Evolutionary conservation across 2,888 invertebrate species (phyloP).

Genomic region (Helicoverpa assulta): DNA sequence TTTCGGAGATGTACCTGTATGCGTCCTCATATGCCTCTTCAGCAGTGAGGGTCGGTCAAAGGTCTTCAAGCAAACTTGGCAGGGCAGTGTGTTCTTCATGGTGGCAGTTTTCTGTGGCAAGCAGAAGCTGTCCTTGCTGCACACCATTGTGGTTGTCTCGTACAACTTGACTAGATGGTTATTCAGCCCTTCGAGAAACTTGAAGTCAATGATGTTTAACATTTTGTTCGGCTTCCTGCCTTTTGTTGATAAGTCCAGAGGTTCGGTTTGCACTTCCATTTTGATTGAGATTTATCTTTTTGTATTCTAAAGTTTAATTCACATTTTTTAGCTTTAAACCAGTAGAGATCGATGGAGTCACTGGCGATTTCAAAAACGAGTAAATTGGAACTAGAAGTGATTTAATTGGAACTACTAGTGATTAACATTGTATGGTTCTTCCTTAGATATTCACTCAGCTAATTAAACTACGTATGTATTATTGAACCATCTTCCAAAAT

Average conservation of each 20-base stretch:
- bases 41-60: slow-evolving; percentile 93
- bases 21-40: slow-evolving; percentile 92
- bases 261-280: slow-evolving; percentile 84
- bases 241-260: slow-evolving; percentile 82
- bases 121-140: slow-evolving; percentile 63
- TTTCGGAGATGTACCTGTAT: slow-evolving; percentile 88
- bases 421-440: not conserved
- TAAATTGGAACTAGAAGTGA: not conserved
- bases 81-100: slow-evolving; percentile 85
- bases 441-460: slow-evolving; percentile 12
- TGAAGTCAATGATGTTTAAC: slow-evolving; percentile 80
- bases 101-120: slow-evolving; percentile 60
- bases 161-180: slow-evolving; percentile 83
- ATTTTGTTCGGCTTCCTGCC: slow-evolving; percentile 67
- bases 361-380: not conserved
- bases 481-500: slow-evolving; percentile 6
- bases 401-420: not conserved
- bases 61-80: slow-evolving; percentile 92
- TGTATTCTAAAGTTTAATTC: not conserved
- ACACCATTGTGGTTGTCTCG: slow-evolving; percentile 77
- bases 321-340: not conserved
- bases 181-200: slow-evolving; percentile 83
- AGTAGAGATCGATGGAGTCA: not conserved
- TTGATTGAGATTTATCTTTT: not conserved
- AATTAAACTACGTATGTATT: not conserved